Conservation (phyloP, 2,797 vertebrate species). For the Yasuhikotakia modesta region DNA sequence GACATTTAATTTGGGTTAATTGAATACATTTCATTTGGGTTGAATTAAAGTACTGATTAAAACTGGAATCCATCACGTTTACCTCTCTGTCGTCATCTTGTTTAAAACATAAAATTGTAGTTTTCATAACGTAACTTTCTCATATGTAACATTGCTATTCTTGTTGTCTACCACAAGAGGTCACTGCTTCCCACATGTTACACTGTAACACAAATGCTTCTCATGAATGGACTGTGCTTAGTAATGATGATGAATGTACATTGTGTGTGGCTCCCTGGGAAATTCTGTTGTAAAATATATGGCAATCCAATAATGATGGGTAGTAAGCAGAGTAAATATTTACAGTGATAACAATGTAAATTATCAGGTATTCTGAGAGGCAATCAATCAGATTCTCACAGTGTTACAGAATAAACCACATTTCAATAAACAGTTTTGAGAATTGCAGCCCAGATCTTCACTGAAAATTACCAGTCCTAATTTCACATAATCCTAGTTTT, state of each 20-base stretch:
- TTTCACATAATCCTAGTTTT: neutral
- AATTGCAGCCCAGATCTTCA: neutral
- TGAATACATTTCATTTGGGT: too few species aligned
- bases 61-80: too few species aligned
- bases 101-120: too few species aligned
- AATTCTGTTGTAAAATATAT: constrained; percentile 29
- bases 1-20: too few species aligned
- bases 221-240: constrained; percentile 1
- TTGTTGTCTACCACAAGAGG: constrained; percentile 2
- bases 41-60: too few species aligned
- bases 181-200: constrained; percentile 5
- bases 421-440: constrained; percentile 20
- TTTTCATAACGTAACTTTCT: too few species aligned
- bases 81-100: too few species aligned
- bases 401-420: constrained; percentile 9
- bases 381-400: constrained; percentile 7
- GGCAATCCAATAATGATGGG: constrained; percentile 48
- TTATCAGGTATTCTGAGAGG: constrained; percentile 9
- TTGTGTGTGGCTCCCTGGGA: constrained; percentile 42
- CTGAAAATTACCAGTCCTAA: neutral
- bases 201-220: neutral
- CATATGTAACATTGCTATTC: neutral
- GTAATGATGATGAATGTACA: neutral
- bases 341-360: constrained; percentile 23
- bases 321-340: constrained; percentile 30